Evolutionary conservation across 2,113 vertebrate genomes (phyloP).

Genomic region (Malurus elegans): DNA sequence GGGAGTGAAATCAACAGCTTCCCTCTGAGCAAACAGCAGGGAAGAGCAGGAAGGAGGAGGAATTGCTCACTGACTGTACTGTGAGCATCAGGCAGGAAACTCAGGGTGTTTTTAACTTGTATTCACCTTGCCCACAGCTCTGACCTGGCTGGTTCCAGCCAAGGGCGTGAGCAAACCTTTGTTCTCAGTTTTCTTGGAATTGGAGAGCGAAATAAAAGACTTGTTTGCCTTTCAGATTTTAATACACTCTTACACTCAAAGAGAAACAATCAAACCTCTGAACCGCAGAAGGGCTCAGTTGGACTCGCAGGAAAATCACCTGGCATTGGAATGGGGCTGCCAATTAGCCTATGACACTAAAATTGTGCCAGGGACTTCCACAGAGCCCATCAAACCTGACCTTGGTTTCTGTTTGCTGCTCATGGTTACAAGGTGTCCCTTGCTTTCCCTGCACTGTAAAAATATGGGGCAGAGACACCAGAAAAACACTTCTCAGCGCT

Average conservation of each 20-base stretch:
- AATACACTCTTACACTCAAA: background rate
- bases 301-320: background rate
- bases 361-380: background rate
- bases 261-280: background rate
- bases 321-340: background rate
- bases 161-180: background rate
- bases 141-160: background rate
- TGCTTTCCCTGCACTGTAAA: background rate
- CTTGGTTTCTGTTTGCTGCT: background rate
- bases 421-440: background rate
- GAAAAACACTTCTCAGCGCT: background rate
- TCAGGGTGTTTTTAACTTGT: background rate
- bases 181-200: background rate
- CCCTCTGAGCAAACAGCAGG: background rate
- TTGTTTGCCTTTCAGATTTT: conserved; percentile 15
- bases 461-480: background rate
- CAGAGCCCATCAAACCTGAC: background rate
- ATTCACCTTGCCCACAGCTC: background rate
- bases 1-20: background rate
- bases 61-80: background rate
- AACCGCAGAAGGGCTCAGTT: background rate
- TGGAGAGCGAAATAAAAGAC: background rate
- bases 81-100: background rate
- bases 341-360: background rate
- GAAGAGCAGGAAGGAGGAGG: background rate